These are phyloP conservation scores for Rattus norvegicus DNA, from an alignment of 2,113 vertebrate species.

Conservation along the genomic window DNA sequence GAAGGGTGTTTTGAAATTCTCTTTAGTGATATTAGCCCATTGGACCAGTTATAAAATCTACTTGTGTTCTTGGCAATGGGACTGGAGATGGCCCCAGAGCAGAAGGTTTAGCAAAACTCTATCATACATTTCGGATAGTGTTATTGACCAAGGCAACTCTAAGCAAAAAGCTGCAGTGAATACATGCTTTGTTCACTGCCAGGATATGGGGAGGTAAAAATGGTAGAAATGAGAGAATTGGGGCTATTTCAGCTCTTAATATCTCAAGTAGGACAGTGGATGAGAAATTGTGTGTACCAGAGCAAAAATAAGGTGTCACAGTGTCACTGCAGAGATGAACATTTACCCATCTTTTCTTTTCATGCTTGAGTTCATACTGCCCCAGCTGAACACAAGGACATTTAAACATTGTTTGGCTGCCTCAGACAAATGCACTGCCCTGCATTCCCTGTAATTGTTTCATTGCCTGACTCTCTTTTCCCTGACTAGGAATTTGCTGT, in stretches of 20 bases:
- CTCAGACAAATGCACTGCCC: conserved; percentile 10
- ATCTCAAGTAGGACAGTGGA: background rate
- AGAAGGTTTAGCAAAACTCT: conserved; percentile 4
- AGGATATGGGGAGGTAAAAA: conserved; percentile 6
- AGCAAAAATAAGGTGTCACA: background rate
- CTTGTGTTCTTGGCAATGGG: background rate
- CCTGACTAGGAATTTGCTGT: background rate
- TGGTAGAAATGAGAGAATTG: background rate
- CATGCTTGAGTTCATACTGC: background rate
- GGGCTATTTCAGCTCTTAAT: conserved; percentile 42
- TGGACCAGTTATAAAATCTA: background rate
- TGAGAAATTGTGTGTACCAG: background rate
- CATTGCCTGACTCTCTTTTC: conserved; percentile 3
- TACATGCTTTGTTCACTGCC: background rate
- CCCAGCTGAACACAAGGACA: background rate
- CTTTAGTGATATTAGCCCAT: background rate
- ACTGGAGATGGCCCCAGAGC: background rate
- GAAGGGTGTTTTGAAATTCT: background rate
- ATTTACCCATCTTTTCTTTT: background rate
- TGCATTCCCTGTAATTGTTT: conserved; percentile 57
- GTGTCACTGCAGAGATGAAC: background rate
- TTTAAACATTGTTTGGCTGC: conserved; percentile 1
- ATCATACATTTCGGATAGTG: background rate
- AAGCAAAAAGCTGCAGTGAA: conserved; percentile 10
- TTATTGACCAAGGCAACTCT: background rate